Evolutionary conservation across 2,113 vertebrate genomes (phyloP).

Genomic region (Fregetta grallaria): DNA sequence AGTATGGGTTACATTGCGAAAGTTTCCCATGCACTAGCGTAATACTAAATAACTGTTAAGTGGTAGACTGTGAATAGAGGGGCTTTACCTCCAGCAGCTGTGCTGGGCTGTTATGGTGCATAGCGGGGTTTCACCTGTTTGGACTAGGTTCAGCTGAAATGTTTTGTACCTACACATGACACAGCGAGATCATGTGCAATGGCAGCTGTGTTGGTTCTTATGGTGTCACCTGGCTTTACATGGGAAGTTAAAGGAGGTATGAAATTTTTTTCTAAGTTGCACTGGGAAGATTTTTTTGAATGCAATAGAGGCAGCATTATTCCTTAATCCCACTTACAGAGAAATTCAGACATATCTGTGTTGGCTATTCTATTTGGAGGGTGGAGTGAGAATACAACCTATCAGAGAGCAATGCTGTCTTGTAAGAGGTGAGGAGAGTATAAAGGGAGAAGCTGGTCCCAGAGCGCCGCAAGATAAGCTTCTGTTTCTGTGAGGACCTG

Average conservation of each 20-base stretch:
- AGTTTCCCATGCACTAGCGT: not conserved
- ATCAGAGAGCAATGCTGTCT: not conserved
- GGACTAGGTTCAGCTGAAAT: not conserved
- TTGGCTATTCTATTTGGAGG: not conserved
- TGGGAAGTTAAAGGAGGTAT: not conserved
- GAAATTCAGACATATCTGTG: not conserved
- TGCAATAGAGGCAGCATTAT: not conserved
- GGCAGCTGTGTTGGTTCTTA: not conserved
- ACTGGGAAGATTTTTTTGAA: not conserved
- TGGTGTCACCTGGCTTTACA: not conserved
- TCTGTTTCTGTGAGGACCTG: not conserved
- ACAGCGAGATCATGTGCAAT: not conserved
- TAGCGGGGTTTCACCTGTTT: not conserved
- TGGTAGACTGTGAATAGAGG: not conserved
- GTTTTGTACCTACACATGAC: not conserved
- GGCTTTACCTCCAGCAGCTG: not conserved
- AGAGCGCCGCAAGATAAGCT: not conserved
- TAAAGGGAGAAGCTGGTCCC: not conserved
- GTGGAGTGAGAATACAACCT: not conserved
- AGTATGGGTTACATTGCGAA: not conserved
- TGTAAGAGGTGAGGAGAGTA: not conserved
- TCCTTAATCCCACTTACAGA: not conserved
- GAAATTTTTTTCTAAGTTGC: not conserved
- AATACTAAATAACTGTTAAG: not conserved
- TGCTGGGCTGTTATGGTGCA: not conserved